A percentile compares a stretch with the other conserved stretches of the same genome.
Evolutionary conservation across 1,140 invertebrate species (phyloP).

Genomic region (Drosophila sucinea): DNA sequence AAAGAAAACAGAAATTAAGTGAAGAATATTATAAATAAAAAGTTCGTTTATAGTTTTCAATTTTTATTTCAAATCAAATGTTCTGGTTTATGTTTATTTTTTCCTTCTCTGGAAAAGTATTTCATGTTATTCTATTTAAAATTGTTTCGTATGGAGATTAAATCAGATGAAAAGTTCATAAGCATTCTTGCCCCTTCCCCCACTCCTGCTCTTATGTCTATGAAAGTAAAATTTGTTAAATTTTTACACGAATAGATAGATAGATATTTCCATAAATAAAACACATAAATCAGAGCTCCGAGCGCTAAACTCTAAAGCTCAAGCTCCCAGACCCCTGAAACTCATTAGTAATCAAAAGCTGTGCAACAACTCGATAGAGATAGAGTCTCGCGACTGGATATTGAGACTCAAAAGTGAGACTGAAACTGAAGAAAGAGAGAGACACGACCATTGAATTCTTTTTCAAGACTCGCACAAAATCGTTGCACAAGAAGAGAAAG

Average conservation of each 20-base stretch:
- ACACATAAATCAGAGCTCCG: constrained; percentile 74
- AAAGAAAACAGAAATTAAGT: too few relatives aligned
- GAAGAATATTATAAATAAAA: too few relatives aligned
- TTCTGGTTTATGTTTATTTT: too few relatives aligned
- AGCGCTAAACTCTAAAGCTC: constrained; percentile 39
- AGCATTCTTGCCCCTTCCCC: too few relatives aligned
- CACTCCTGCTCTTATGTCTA: constrained; percentile 2
- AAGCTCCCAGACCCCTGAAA: constrained; percentile 36
- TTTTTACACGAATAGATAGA: constrained; percentile 71
- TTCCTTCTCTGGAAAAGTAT: too few relatives aligned
- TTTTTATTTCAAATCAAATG: too few relatives aligned
- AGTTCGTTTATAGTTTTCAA: too few relatives aligned
- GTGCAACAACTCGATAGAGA: constrained; percentile 46
- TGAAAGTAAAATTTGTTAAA: constrained; percentile 78
- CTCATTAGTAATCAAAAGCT: constrained; percentile 80
- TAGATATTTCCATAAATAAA: constrained; percentile 72
- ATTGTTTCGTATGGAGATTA: too few relatives aligned
- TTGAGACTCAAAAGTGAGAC: constrained; percentile 18
- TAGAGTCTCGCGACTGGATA: neutral
- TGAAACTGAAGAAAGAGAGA: constrained; percentile 9
- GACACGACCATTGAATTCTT: constrained; percentile 58
- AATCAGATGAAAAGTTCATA: too few relatives aligned
- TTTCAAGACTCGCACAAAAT: constrained; percentile 59
- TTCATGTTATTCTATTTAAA: too few relatives aligned
- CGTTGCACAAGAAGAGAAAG: constrained; percentile 57